Evolutionary conservation across 2,888 invertebrate species (phyloP).

Genomic region (Gymnosoma rotundatum): DNA sequence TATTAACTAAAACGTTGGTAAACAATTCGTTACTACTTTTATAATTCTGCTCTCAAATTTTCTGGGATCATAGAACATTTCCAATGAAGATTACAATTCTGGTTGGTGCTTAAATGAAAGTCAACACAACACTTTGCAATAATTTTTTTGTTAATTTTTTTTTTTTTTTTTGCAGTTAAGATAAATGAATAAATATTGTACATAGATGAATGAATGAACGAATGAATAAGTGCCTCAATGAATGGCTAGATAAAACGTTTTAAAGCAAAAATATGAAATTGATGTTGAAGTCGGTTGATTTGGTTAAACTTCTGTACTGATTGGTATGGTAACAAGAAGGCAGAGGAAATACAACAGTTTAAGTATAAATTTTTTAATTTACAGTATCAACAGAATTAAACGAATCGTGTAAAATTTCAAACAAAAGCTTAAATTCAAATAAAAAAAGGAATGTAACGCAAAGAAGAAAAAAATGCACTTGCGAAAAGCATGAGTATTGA

Average conservation of each 20-base stretch:
- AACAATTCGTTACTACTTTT: constrained; percentile 39
- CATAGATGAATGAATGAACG: constrained; percentile 12
- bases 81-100: constrained; percentile 55
- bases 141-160: not conserved
- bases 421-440: constrained; percentile 61
- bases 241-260: constrained; percentile 34
- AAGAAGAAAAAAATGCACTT: not conserved
- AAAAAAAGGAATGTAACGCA: not conserved
- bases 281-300: constrained; percentile 50
- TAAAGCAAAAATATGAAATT: constrained; percentile 12
- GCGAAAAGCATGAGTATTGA: not conserved
- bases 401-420: constrained; percentile 77
- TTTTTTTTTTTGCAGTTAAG: constrained; percentile 39
- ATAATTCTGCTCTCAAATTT: constrained; percentile 3
- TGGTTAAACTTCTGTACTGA: constrained; percentile 43
- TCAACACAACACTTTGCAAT: constrained; percentile 53
- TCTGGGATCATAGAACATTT: constrained; percentile 25
- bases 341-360: constrained; percentile 74
- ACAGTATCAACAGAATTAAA: constrained; percentile 80
- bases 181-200: constrained; percentile 64
- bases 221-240: not conserved
- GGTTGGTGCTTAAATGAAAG: constrained; percentile 62
- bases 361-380: constrained; percentile 79
- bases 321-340: not conserved
- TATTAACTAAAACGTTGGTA: constrained; percentile 60